phyloP scores from a whole-genome alignment of 2,888 invertebrate genomes.

The Perizoma affinitatum region DNA sequence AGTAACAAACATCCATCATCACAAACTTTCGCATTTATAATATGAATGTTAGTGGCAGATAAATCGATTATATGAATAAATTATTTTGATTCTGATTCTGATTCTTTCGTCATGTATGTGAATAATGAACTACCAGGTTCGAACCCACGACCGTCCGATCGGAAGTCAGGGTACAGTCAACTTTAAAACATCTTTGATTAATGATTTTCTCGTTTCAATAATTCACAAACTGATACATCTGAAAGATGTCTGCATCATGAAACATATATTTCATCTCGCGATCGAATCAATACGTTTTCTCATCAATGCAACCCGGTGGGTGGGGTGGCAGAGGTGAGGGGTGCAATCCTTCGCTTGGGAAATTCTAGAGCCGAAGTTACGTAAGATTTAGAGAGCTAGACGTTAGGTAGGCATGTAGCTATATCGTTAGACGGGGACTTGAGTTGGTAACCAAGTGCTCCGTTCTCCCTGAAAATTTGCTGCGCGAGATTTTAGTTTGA shows the following conservation, averaged over 20 bases:
- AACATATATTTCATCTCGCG: slow-evolving; percentile 11
- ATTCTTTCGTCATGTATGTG: too few species aligned
- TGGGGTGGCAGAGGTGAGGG: slow-evolving; percentile 17
- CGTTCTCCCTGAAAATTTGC: background rate
- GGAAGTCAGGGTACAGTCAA: too few species aligned
- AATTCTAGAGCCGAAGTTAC: slow-evolving; percentile 38
- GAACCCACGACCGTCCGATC: too few species aligned
- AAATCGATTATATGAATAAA: too few species aligned
- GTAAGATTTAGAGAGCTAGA: slow-evolving; percentile 32
- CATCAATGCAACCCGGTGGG: slow-evolving; percentile 16
- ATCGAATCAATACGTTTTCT: slow-evolving; percentile 34
- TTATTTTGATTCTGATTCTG: too few species aligned
- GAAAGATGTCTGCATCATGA: slow-evolving; percentile 9
- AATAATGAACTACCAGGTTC: too few species aligned
- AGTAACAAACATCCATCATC: too few species aligned
- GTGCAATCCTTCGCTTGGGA: slow-evolving; percentile 32
- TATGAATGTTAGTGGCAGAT: too few species aligned
- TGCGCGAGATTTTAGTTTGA: too few species aligned
- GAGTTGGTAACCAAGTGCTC: background rate
- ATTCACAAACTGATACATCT: background rate
- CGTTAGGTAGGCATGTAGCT: background rate
- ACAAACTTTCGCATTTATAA: too few species aligned
- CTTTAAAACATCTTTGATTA: too few species aligned
- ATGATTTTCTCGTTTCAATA: background rate
- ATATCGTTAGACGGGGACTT: background rate